phyloP scores from a whole-genome alignment of 2,113 vertebrate genomes.

The Hydrochoerus hydrochaeris region DNA sequence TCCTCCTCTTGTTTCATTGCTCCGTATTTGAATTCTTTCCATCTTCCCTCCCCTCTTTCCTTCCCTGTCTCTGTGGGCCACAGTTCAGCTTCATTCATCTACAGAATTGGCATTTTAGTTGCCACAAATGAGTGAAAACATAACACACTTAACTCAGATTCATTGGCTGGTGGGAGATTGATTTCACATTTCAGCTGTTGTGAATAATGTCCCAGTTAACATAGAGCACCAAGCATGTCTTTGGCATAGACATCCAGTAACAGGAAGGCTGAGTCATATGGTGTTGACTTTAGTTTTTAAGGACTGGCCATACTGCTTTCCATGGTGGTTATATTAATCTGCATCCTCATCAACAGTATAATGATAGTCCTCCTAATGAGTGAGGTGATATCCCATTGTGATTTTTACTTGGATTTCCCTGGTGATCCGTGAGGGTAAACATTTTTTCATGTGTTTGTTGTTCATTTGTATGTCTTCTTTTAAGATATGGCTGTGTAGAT shows the following conservation, averaged over 20 bases:
- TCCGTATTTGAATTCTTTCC: neutral
- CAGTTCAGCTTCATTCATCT: neutral
- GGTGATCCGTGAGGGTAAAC: neutral
- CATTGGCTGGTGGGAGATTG: neutral
- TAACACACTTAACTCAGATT: neutral
- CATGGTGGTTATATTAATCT: neutral
- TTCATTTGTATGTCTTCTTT: neutral
- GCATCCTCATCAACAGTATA: neutral
- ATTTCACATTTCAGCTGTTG: neutral
- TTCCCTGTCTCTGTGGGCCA: neutral
- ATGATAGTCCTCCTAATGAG: neutral
- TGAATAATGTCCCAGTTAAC: neutral
- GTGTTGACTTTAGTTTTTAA: neutral
- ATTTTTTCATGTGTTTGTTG: neutral
- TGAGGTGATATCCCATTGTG: neutral
- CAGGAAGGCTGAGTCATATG: neutral
- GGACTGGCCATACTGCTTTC: neutral
- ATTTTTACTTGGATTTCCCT: neutral
- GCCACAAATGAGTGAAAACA: neutral
- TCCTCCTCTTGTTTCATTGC: neutral
- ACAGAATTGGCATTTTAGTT: neutral
- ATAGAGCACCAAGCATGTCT: neutral
- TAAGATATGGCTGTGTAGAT: neutral
- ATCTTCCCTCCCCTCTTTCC: neutral
- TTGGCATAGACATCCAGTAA: neutral